Conservation (phyloP, 1,140 invertebrate species). For the Trichonephila inaurata region DNA sequence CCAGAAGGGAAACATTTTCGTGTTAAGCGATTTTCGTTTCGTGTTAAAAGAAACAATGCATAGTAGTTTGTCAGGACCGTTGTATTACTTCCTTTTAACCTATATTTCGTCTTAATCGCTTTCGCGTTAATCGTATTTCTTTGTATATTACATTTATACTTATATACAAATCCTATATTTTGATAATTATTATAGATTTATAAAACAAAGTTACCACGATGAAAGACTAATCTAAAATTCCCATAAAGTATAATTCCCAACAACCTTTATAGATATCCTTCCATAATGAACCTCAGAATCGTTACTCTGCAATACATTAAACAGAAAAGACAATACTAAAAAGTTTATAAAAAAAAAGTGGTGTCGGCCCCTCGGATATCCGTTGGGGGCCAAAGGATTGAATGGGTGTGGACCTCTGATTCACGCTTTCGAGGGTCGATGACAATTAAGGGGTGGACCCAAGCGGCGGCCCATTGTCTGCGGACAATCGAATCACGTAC, state of each 20-base stretch:
- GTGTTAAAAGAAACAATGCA: no score
- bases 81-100: no score
- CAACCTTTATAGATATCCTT: background rate
- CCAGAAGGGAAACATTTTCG: no score
- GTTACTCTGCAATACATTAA: background rate
- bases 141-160: no score
- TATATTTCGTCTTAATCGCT: no score
- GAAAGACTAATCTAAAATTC: background rate
- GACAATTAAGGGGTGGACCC: conserved; percentile 68
- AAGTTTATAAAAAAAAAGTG: background rate
- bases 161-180: no score
- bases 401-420: conserved; percentile 68
- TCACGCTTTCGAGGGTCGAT: conserved; percentile 69
- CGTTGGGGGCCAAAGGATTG: conserved; percentile 58
- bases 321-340: background rate
- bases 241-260: background rate
- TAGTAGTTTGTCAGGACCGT: no score
- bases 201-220: background rate
- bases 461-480: conserved; percentile 61
- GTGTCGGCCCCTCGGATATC: conserved; percentile 51
- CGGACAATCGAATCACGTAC: conserved; percentile 57
- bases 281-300: background rate
- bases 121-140: no score
- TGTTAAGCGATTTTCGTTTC: no score
- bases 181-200: background rate